Percentiles rank a stretch among this genome's conserved stretches.
Conservation (phyloP, 2,113 vertebrate species). For the Cephalopholis sonnerati region DNA sequence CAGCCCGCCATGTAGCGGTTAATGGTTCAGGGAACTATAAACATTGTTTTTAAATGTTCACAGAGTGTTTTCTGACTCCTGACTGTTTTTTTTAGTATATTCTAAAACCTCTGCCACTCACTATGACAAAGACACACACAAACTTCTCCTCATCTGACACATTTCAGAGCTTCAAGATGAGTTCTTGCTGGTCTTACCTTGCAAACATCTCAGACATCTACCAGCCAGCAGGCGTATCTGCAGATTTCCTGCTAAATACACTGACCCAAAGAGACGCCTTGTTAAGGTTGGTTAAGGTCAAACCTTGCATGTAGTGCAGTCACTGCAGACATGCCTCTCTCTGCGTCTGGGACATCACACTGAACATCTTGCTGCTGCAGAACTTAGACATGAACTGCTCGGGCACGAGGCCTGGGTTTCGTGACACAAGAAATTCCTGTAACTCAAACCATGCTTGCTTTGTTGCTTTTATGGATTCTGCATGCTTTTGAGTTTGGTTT, state of each 20-base stretch:
- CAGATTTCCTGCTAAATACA: not conserved
- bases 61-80: constrained; percentile 1
- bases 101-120: not conserved
- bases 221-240: not conserved
- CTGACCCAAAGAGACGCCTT: not conserved
- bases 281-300: not conserved
- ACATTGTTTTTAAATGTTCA: not conserved
- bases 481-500: not conserved
- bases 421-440: constrained; percentile 13
- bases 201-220: no score
- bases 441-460: constrained; percentile 13
- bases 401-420: not conserved
- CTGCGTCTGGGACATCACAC: not conserved
- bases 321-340: not conserved
- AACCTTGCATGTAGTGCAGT: not conserved
- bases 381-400: constrained; percentile 26
- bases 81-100: not conserved
- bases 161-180: not conserved
- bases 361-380: not conserved
- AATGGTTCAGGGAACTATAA: not conserved
- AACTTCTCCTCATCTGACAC: not conserved
- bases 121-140: not conserved
- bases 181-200: no score
- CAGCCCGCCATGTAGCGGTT: not conserved
- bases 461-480: constrained; percentile 10